phyloP scores from a whole-genome alignment of 2,113 vertebrate genomes.

The Lepus timidus region DNA sequence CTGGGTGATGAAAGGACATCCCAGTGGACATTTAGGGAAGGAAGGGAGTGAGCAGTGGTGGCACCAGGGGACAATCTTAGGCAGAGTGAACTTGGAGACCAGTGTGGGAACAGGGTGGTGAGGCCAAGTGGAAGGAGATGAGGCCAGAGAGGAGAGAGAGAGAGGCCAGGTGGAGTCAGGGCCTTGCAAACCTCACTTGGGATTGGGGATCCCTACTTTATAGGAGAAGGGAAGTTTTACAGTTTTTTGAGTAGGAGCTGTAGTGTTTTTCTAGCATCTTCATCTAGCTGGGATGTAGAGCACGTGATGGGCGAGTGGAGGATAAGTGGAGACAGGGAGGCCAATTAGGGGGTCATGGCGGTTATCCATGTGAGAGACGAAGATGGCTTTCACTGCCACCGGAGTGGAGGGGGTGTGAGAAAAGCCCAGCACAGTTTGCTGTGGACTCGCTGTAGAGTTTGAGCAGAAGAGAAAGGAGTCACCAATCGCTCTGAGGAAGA shows the following conservation, averaged over 20 bases:
- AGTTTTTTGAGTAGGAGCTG: neutral
- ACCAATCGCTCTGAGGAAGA: neutral
- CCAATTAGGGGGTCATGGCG: neutral
- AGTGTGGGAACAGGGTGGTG: neutral
- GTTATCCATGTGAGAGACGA: neutral
- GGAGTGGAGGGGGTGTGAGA: neutral
- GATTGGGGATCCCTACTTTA: neutral
- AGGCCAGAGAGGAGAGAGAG: neutral
- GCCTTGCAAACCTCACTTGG: neutral
- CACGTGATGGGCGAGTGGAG: neutral
- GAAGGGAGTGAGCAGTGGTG: neutral
- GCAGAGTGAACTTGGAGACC: neutral
- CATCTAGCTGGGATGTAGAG: neutral
- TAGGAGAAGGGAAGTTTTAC: neutral
- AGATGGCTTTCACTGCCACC: neutral
- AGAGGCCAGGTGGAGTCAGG: neutral
- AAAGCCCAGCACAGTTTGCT: neutral
- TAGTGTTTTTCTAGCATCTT: neutral
- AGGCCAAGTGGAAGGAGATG: neutral
- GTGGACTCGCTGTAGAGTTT: neutral
- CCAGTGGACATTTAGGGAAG: neutral
- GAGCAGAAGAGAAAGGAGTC: constrained; percentile 12
- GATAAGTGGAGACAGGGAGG: neutral
- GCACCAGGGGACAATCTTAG: neutral
- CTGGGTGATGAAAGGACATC: neutral